Base-by-base conservation (phyloP, 1,140 invertebrate species). In the Popillia japonica region DNA sequence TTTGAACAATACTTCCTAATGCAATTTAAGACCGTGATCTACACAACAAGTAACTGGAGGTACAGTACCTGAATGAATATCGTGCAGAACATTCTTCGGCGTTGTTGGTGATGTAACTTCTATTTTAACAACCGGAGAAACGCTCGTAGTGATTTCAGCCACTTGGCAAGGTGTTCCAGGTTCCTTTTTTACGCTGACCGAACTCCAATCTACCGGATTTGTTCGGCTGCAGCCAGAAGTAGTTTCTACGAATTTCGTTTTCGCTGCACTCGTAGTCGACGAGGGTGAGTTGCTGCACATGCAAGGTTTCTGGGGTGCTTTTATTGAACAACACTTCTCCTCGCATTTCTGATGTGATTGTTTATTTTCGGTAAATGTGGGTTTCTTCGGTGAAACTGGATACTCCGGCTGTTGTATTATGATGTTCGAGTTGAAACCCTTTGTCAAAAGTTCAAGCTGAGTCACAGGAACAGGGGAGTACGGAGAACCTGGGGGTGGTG, bases 401-500 rank as follows among this genome's bases (percentile, higher is more conserved):
- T 78, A 81, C 17, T 76, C 77, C 34, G 73, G 73, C 75, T 84
- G 84, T 77, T 84, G 84, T 78, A 85, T 84, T 64, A 86, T 85
- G 78, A 85, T 85, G 78, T 83, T 84, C 6, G 83, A 84, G 72
- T 84, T 85, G 77, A 85, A 84, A 40, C 86, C 84, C 83, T 90
- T 90, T 34, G 89, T 86, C 64, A 92, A 85, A 74, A 92, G 86
- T 81, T 92, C 91, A 76, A 92, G 87, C 84, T 92, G 91, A 41
- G 89, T 87, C 76, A 90, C 87, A 17, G 89, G 89, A 78, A 92
- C 89, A n/a, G 92, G 91, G 74, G 91, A 92, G 85, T 92, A 92
- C 10, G 91, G 91, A n/a, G 91, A 92, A 72, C 91, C 90, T 3
- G 91, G 90, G 23, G 91, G 91, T 77, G 92, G 91, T 40, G 91